A percentile compares a stretch with the other conserved stretches of the same genome.
Evolutionary conservation across 2,797 vertebrate genomes (phyloP).

Genomic region (Lateolabrax maculatus): DNA sequence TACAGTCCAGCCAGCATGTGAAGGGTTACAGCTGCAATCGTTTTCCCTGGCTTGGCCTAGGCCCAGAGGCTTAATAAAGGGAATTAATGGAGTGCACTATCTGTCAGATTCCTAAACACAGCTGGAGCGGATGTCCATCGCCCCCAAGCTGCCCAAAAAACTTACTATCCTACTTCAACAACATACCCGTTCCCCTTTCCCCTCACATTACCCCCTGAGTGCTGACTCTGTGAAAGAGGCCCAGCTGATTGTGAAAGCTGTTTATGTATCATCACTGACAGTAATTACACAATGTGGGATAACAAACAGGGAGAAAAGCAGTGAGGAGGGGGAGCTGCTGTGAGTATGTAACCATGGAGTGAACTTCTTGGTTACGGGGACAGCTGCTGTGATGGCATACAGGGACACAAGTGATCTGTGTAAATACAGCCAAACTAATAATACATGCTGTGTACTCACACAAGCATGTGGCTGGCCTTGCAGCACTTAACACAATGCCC

Average conservation of each 20-base stretch:
- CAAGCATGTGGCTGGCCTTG: conserved; percentile 48
- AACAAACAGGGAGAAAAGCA: conserved; percentile 75
- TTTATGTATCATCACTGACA: conserved; percentile 82
- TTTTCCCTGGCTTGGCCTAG: conserved; percentile 83
- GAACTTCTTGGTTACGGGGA: conserved; percentile 55
- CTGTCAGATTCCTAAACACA: conserved; percentile 90
- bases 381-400: conserved; percentile 67
- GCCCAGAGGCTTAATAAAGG: conserved; percentile 89
- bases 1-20: conserved; percentile 68
- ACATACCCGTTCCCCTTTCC: conserved; percentile 64
- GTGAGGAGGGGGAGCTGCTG: conserved; percentile 39
- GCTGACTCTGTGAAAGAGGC: conserved; percentile 79
- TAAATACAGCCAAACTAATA: conserved; percentile 71
- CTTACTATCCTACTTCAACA: conserved; percentile 79
- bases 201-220: conserved; percentile 76
- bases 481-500: conserved; percentile 41
- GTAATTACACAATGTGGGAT: conserved; percentile 84
- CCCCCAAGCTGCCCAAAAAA: conserved; percentile 81
- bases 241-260: conserved; percentile 88
- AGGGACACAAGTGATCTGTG: conserved; percentile 60
- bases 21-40: conserved; percentile 86
- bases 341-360: conserved; percentile 57
- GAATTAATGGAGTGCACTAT: conserved; percentile 90
- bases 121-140: conserved; percentile 88
- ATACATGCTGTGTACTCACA: conserved; percentile 47